These are phyloP conservation scores for Brachylomia viminalis DNA, from an alignment of 2,888 invertebrate genomes.

Conservation along the genomic window DNA sequence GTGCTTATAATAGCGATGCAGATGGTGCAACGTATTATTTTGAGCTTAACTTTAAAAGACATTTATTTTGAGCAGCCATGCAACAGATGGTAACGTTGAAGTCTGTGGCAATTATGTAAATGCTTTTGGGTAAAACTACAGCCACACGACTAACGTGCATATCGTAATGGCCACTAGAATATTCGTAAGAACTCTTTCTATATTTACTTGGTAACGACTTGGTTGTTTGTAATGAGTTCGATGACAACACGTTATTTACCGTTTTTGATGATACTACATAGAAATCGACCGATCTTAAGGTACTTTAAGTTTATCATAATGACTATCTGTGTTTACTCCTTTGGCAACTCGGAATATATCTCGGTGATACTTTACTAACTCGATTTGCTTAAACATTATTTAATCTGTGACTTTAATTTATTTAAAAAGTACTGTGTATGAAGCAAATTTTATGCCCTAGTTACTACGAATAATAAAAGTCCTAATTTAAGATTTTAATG, in stretches of 20 bases:
- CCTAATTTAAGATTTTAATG: too few species aligned
- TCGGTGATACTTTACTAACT: too few species aligned
- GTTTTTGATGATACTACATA: neutral
- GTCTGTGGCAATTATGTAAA: constrained; percentile 42
- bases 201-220: constrained; percentile 10
- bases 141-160: neutral
- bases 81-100: constrained; percentile 30
- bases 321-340: neutral
- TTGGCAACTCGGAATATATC: neutral
- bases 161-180: neutral
- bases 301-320: neutral
- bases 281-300: neutral
- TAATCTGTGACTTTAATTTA: too few species aligned
- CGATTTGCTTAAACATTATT: too few species aligned
- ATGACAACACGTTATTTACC: neutral
- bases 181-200: constrained; percentile 2
- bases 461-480: too few species aligned
- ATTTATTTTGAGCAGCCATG: constrained; percentile 5
- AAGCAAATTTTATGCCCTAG: too few species aligned
- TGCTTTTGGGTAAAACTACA: constrained; percentile 23
- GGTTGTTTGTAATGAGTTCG: neutral
- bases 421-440: too few species aligned
- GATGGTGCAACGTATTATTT: constrained; percentile 10
- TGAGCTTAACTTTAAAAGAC: neutral
- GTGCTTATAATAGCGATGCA: neutral